Evolutionary conservation across 2,797 vertebrate species (phyloP), one percentile per base, ranked within the genome.

Genomic region (Clamator glandarius): DNA sequence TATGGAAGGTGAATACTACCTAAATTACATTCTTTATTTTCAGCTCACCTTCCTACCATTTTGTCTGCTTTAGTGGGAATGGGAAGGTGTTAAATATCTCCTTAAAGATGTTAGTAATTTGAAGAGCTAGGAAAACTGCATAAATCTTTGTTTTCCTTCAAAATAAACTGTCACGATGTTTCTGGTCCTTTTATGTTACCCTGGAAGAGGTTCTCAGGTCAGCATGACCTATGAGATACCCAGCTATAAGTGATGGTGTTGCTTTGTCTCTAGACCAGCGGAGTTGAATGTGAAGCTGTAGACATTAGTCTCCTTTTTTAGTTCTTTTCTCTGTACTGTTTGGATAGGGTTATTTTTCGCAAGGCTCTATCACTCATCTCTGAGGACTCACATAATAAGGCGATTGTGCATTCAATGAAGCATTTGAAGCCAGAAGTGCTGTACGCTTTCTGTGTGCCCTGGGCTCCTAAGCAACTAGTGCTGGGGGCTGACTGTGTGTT

Each of bases 381-480:
- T 54, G 83, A 64, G 80, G 57, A 74, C 81, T 95, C 90, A 66
- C 84, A 67, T 94, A 89, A 79, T 84, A 62, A 84, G 42, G 4
- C 29, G 90, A 93, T 90, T 90, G 95, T 89, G 80, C 0, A 3
- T 75, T 92, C 79, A 82, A 17, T 3, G 3, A 82, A 88, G 84
- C 84, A 69, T 96, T 95, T 92, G 89, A 96, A 96, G 93, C 87
- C 76, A 55, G 72, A 68, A 78, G 84, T 84, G 92, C 21, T 82
- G 44, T 79, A 12, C 52, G 63, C 54, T 87, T 70, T 77, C 44
- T 72, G 58, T 84, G 85, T 95, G 79, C 8, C 3, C 33, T 11
- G 42, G 55, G 78, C 81, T 95, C 87, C 89, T 77, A 48, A 3
- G 91, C 90, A 95, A 4, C 93, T 88, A 33, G 70, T 20, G 4